Percentiles rank a stretch among this genome's conserved stretches.
Conservation (phyloP, 2,888 invertebrate genomes). For the Tenthredo distinguenda region DNA sequence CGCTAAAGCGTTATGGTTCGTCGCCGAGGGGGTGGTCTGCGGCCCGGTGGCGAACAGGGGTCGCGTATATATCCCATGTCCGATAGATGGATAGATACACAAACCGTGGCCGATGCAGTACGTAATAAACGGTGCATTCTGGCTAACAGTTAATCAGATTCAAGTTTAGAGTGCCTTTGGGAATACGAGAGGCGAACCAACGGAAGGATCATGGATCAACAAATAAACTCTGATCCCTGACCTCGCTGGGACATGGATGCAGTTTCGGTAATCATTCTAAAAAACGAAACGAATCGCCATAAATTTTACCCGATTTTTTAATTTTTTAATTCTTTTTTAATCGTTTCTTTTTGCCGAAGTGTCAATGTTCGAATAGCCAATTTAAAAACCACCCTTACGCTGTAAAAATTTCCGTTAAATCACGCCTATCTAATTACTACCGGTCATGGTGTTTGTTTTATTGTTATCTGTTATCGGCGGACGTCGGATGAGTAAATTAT, state of each 20-base stretch:
- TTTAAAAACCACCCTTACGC: neutral
- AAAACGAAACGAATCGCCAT: neutral
- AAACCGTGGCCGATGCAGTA: constrained; percentile 35
- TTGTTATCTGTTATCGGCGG: constrained; percentile 1
- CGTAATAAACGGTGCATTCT: constrained; percentile 47
- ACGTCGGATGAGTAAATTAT: neutral
- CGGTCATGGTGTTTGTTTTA: neutral
- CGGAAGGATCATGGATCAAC: constrained; percentile 36
- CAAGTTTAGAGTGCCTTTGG: constrained; percentile 44
- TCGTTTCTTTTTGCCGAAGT: neutral
- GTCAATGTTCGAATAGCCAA: neutral
- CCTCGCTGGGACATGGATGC: neutral
- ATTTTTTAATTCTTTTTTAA: neutral
- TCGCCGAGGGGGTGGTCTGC: constrained; percentile 1
- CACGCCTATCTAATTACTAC: neutral
- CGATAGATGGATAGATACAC: constrained; percentile 45
- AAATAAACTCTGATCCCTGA: constrained; percentile 36
- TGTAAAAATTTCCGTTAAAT: neutral
- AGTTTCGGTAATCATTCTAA: neutral
- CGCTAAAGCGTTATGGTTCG: neutral
- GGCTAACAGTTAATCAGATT: constrained; percentile 48
- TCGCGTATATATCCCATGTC: neutral
- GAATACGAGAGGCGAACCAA: constrained; percentile 30
- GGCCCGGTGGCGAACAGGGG: constrained; percentile 18
- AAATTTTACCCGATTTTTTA: neutral